These are phyloP conservation scores for Aleadryas rufinucha DNA, from an alignment of 2,113 vertebrate species.

Conservation along the genomic window DNA sequence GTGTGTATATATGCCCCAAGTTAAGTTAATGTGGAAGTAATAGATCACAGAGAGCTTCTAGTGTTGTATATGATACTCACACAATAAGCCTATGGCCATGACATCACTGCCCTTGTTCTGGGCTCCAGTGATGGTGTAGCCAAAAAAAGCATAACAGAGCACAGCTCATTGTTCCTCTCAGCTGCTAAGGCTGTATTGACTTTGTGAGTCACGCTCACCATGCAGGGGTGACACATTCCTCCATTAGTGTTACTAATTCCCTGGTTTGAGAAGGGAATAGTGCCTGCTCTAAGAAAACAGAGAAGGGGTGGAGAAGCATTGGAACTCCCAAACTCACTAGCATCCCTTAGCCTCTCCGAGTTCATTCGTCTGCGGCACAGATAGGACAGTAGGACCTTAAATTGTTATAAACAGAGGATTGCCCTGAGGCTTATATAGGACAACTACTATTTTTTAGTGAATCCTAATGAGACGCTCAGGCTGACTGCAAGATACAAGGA, in stretches of 20 bases:
- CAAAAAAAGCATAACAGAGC: background rate
- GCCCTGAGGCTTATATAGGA: background rate
- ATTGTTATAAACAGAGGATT: background rate
- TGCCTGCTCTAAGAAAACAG: background rate
- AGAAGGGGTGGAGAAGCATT: background rate
- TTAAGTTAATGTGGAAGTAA: constrained; percentile 9
- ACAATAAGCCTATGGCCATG: background rate
- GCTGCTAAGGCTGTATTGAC: background rate
- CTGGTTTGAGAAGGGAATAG: background rate
- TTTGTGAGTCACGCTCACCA: background rate
- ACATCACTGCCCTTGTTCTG: constrained; percentile 34
- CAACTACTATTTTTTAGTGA: background rate
- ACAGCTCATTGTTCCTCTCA: background rate
- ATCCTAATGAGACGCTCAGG: background rate
- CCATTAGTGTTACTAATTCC: background rate
- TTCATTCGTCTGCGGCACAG: background rate
- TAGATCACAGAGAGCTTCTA: background rate
- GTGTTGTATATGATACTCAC: background rate
- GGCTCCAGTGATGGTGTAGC: background rate
- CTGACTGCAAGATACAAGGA: background rate
- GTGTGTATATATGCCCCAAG: background rate
- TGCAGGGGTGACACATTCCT: background rate
- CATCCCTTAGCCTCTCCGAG: background rate
- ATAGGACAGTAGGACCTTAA: background rate
- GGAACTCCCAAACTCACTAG: background rate